Percentiles rank a stretch among this genome's conserved stretches.
Conservation (phyloP, 1,140 invertebrate genomes). For the Drosophila pandora region DNA sequence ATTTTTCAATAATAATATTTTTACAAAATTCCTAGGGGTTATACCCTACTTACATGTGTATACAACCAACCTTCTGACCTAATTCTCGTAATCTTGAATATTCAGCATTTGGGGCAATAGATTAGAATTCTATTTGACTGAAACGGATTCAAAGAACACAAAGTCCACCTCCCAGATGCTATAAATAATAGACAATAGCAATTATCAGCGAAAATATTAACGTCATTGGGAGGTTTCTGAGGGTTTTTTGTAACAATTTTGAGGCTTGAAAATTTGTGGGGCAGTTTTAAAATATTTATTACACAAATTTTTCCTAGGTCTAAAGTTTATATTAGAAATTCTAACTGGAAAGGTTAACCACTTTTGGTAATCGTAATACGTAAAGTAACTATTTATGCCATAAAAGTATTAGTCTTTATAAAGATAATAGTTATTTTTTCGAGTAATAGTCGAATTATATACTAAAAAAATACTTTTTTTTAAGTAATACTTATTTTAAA, state of each 20-base stretch:
- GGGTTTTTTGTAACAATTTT: background rate
- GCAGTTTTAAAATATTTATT: too few species aligned
- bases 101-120: background rate
- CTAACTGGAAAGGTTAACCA: too few species aligned
- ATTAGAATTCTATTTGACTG: background rate
- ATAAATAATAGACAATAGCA: background rate
- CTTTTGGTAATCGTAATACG: too few species aligned
- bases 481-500: too few species aligned
- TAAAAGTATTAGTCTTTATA: too few species aligned
- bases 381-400: too few species aligned
- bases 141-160: slow-evolving; percentile 10
- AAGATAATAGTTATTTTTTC: too few species aligned
- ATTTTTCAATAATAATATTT: background rate
- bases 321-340: too few species aligned
- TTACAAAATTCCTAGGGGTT: background rate
- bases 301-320: too few species aligned
- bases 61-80: background rate
- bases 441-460: too few species aligned
- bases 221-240: background rate
- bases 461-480: too few species aligned
- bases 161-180: slow-evolving; percentile 8
- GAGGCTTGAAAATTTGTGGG: too few species aligned
- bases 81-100: slow-evolving; percentile 6
- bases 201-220: slow-evolving; percentile 5
- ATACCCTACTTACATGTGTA: background rate